Conservation (phyloP, 2,888 invertebrate genomes). For the Seira ritae region DNA sequence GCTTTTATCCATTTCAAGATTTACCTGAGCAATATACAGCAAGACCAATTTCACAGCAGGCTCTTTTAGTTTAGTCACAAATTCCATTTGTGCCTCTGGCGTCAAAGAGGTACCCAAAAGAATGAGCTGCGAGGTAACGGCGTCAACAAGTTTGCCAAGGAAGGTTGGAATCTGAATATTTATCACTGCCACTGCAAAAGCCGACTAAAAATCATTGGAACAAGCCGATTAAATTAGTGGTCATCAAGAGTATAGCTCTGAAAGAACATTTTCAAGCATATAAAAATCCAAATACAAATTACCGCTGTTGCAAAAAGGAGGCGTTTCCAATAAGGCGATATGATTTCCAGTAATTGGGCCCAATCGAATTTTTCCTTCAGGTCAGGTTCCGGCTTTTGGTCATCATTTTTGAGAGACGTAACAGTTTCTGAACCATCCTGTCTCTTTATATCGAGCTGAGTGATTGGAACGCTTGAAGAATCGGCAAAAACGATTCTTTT, state of each 20-base stretch:
- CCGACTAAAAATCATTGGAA: constrained; percentile 90
- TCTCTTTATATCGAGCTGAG: background rate
- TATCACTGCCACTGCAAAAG: constrained; percentile 88
- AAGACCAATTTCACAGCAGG: constrained; percentile 83
- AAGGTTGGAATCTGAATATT: constrained; percentile 93
- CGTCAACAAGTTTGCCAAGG: constrained; percentile 89
- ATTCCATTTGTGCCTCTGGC: constrained; percentile 75
- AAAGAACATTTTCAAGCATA: too few relatives aligned
- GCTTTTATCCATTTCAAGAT: constrained; percentile 62
- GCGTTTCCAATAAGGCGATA: constrained; percentile 86
- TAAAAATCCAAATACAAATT: too few relatives aligned
- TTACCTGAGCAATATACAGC: constrained; percentile 86
- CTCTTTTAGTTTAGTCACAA: constrained; percentile 80
- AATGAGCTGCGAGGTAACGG: constrained; percentile 78
- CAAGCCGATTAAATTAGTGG: too few relatives aligned
- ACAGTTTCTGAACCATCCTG: background rate
- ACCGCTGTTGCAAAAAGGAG: constrained; percentile 87
- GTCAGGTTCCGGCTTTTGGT: background rate
- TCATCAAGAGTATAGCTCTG: too few relatives aligned
- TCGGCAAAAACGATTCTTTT: constrained; percentile 13
- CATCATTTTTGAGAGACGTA: background rate
- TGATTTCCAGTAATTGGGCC: constrained; percentile 83
- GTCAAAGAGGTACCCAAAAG: constrained; percentile 70
- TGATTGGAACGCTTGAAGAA: background rate
- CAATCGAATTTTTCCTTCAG: constrained; percentile 82